These are phyloP conservation scores for Nymphalis polychloros DNA, from an alignment of 2,888 invertebrate genomes.

Conservation along the genomic window DNA sequence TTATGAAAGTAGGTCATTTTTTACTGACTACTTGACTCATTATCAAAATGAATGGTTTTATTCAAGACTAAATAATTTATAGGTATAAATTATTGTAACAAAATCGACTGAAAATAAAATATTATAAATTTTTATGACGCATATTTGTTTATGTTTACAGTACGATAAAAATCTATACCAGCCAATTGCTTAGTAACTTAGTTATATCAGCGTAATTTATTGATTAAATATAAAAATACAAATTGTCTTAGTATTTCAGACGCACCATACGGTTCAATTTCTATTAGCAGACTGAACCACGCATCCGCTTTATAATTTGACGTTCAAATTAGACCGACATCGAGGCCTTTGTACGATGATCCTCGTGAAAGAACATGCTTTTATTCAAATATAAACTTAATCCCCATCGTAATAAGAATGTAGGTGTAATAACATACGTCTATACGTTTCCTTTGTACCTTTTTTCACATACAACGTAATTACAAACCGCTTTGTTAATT, in stretches of 20 bases:
- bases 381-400: conserved; percentile 21
- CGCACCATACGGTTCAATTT: conserved; percentile 28
- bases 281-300: conserved; percentile 21
- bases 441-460: conserved; percentile 34
- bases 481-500: conserved; percentile 50
- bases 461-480: conserved; percentile 47
- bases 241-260: conserved; percentile 19
- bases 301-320: conserved; percentile 31
- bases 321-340: conserved; percentile 39
- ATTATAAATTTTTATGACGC: no score
- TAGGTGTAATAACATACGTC: conserved; percentile 15
- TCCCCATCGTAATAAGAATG: conserved; percentile 4
- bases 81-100: no score
- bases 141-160: no score
- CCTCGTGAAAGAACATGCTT: neutral
- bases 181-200: no score
- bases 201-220: no score
- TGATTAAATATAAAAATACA: no score
- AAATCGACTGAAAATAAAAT: no score
- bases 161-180: no score
- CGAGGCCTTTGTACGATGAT: conserved; percentile 39
- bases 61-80: no score
- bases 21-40: no score
- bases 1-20: no score
- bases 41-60: no score